phyloP scores from a whole-genome alignment of 2,888 invertebrate species.

The Elgonia sp. region DNA sequence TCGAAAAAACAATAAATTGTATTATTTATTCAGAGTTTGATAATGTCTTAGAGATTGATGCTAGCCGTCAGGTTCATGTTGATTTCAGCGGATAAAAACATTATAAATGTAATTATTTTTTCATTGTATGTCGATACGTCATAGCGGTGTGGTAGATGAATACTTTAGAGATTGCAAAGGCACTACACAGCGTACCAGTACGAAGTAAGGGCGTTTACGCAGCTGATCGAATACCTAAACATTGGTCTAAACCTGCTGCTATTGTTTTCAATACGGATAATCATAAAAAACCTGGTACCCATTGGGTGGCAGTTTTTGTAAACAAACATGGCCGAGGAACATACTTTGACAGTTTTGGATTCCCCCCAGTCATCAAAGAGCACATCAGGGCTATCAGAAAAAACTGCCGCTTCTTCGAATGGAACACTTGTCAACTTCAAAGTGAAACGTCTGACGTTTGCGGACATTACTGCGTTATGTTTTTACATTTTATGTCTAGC shows the following conservation, averaged over 20 bases:
- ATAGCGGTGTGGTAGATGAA: conserved; percentile 10
- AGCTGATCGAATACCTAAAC: conserved; percentile 9
- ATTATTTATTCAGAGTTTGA: conserved; percentile 80
- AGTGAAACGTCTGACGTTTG: background rate
- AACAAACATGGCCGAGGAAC: background rate
- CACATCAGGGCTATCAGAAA: background rate
- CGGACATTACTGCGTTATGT: too few relatives aligned
- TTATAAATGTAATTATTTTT: too few relatives aligned
- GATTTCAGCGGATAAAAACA: too few relatives aligned
- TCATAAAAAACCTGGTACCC: background rate
- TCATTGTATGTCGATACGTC: too few relatives aligned
- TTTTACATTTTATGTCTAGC: too few relatives aligned
- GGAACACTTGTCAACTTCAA: too few relatives aligned
- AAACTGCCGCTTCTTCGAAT: background rate
- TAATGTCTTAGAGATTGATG: conserved; percentile 81
- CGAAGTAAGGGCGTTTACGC: conserved; percentile 25
- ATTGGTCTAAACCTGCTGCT: background rate
- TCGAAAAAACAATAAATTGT: conserved; percentile 58
- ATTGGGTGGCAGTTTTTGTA: conserved; percentile 13
- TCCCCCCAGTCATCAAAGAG: background rate
- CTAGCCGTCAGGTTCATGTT: conserved; percentile 44
- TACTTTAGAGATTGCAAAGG: background rate
- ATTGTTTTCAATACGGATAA: conserved; percentile 2
- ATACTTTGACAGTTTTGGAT: conserved; percentile 8
- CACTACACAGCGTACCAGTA: conserved; percentile 2